Conservation (phyloP, 2,888 invertebrate genomes). For the Hedychridium roseum region DNA sequence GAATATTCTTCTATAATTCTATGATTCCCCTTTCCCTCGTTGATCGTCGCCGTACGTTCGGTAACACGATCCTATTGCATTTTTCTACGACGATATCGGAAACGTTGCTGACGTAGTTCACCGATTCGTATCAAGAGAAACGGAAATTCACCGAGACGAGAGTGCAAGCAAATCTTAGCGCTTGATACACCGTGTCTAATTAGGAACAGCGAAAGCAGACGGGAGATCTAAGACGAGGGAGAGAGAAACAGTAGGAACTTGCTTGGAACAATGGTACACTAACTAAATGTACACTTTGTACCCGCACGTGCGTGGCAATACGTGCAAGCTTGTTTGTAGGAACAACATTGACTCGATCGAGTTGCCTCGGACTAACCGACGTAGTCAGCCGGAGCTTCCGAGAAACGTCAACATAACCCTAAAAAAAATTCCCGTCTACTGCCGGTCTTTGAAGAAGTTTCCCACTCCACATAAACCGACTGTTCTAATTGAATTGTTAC, state of each 20-base stretch:
- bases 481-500: no score
- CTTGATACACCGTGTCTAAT: slow-evolving; percentile 18
- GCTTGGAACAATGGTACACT: slow-evolving; percentile 33
- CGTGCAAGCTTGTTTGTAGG: slow-evolving; percentile 23
- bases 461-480: no score
- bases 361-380: no score
- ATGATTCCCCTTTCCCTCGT: neutral
- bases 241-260: no score
- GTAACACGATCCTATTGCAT: neutral
- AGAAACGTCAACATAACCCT: no score
- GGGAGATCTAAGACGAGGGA: no score
- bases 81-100: no score
- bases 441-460: no score
- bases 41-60: slow-evolving; percentile 1
- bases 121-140: no score
- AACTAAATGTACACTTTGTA: slow-evolving; percentile 25
- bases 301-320: slow-evolving; percentile 15
- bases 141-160: neutral
- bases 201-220: slow-evolving; percentile 20
- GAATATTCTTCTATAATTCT: neutral
- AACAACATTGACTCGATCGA: slow-evolving; percentile 30
- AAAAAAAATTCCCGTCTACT: no score
- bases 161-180: neutral
- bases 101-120: no score
- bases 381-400: no score